Evolutionary conservation across 2,888 invertebrate genomes (phyloP).

Genomic region (Chorisops tibialis): DNA sequence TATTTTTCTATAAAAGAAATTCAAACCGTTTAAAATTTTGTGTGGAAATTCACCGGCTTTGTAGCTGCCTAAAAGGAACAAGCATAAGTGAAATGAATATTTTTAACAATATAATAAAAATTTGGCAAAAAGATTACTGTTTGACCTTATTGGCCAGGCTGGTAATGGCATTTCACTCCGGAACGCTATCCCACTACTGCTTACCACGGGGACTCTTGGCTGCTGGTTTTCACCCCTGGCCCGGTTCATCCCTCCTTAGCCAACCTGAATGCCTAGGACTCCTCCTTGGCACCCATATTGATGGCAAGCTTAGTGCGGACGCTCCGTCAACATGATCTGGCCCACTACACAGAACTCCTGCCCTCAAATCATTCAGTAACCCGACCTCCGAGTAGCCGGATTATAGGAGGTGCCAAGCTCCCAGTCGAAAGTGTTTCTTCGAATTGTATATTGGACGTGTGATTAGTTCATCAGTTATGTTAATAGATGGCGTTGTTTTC

Average conservation of each 20-base stretch:
- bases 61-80: too few relatives aligned
- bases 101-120: too few relatives aligned
- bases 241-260: constrained; percentile 96
- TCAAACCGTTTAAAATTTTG: too few relatives aligned
- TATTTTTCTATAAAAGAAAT: too few relatives aligned
- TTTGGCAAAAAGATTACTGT: constrained; percentile 63
- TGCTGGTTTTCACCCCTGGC: constrained; percentile 99
- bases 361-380: constrained; percentile 89
- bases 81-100: too few relatives aligned
- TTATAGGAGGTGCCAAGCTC: constrained; percentile 99
- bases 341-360: constrained; percentile 65
- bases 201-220: constrained; percentile 98
- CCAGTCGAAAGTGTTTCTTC: constrained; percentile 58
- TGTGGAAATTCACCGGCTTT: too few relatives aligned
- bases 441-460: not conserved
- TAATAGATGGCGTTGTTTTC: not conserved
- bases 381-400: constrained; percentile 95
- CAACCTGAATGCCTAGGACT: constrained; percentile 82
- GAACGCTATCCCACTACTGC: constrained; percentile 98
- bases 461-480: not conserved
- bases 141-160: constrained; percentile 80
- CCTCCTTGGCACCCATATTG: constrained; percentile 90
- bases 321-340: constrained; percentile 77
- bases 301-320: constrained; percentile 96
- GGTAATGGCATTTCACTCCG: constrained; percentile 86